phyloP scores from a whole-genome alignment of 2,797 vertebrate genomes.

The Pipistrellus nathusii region DNA sequence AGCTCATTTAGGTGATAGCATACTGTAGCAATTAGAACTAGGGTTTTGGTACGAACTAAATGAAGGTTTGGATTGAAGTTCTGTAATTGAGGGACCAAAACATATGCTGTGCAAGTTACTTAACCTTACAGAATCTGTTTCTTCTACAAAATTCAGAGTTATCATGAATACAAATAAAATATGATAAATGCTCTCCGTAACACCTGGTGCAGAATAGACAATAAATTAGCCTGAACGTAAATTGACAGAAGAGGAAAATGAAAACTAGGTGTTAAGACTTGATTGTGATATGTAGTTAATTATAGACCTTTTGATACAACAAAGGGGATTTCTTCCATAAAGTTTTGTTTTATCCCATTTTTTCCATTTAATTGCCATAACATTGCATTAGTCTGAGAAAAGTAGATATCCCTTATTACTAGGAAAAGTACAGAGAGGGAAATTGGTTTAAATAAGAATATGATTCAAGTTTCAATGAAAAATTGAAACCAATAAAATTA shows the following conservation, averaged over 20 bases:
- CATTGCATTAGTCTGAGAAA: slow-evolving; percentile 34
- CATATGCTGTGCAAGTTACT: not conserved
- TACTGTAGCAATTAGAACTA: slow-evolving; percentile 20
- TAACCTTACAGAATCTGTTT: slow-evolving; percentile 7
- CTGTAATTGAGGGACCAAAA: not conserved
- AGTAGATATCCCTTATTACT: not conserved
- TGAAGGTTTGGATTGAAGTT: not conserved
- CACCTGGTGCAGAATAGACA: slow-evolving; percentile 13
- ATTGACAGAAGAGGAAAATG: slow-evolving; percentile 34
- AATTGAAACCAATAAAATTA: slow-evolving; percentile 14
- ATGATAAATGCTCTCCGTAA: not conserved
- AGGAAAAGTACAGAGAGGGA: not conserved
- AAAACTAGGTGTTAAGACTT: not conserved
- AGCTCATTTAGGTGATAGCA: not conserved
- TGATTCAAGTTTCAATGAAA: slow-evolving; percentile 31
- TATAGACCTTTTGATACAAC: not conserved
- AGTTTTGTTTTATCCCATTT: slow-evolving; percentile 21
- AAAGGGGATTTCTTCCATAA: slow-evolving; percentile 14
- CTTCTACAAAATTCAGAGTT: not conserved
- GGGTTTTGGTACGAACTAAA: slow-evolving; percentile 23
- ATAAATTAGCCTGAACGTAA: not conserved
- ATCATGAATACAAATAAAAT: not conserved
- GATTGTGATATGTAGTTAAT: not conserved
- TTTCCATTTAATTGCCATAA: not conserved
- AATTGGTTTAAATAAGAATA: not conserved